phyloP scores from a whole-genome alignment of 2,797 vertebrate species.

The Anolis apletophallus region DNA sequence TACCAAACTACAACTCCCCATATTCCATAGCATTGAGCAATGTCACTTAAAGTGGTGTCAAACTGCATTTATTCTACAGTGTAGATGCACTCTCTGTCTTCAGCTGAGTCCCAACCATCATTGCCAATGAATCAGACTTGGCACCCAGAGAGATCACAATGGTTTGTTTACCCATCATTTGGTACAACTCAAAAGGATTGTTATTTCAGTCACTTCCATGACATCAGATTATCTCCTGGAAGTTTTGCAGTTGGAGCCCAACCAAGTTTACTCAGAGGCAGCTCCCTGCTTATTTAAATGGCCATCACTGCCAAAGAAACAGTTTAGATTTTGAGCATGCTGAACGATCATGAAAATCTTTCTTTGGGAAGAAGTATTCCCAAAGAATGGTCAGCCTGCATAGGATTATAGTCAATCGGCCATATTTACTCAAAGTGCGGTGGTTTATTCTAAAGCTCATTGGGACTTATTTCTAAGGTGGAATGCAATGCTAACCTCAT shows the following conservation, averaged over 20 bases:
- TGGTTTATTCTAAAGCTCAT: neutral
- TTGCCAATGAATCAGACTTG: too few species aligned
- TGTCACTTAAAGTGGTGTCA: too few species aligned
- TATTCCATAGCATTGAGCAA: too few species aligned
- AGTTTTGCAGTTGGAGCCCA: neutral
- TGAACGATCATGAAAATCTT: neutral
- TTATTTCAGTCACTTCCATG: neutral
- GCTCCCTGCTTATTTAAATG: neutral
- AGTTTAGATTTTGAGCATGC: neutral
- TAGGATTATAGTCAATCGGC: neutral
- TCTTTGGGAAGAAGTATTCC: neutral
- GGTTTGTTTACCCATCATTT: neutral
- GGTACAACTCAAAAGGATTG: neutral
- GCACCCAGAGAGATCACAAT: neutral
- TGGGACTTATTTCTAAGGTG: neutral
- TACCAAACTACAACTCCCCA: too few species aligned
- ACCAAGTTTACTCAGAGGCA: neutral
- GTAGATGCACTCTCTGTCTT: too few species aligned
- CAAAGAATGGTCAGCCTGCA: neutral
- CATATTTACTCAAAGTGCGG: conserved; percentile 1
- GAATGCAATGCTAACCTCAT: neutral
- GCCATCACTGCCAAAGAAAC: neutral
- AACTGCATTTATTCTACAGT: too few species aligned
- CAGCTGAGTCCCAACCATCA: too few species aligned
- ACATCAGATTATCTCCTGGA: neutral